Evolutionary conservation across 2,888 invertebrate genomes (phyloP), one percentile per base, ranked within the genome.

Genomic region (Falcaria lacertinaria): DNA sequence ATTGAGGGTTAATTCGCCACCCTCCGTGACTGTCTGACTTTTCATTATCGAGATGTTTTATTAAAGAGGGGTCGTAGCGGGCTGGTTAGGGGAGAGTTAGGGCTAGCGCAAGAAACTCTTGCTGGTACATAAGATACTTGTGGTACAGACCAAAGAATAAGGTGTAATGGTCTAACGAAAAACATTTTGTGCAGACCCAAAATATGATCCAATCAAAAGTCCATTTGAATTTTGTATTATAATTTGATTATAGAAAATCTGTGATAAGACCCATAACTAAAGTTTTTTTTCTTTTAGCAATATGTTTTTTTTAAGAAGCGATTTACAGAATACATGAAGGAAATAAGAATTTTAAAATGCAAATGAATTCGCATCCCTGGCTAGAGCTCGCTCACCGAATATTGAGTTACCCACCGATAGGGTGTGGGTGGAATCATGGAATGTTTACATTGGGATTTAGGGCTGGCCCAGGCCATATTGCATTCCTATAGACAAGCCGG

Each of bases 31-130:
- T 80, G 84, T 69, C 89, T 88, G 89, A 89, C 89, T 89, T 89
- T 89, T 89, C 89, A 89, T 89, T 89, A 88, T 89, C 89, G 88
- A 88, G 89, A 89, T 89, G 89, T 89, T 89, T 88, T 89, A 89
- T 89, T 87, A 87, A 88, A 81, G 81, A 57, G 81, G 87, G 86
- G 83, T 72, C 65, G 70, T 74, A 65, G 54, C 54, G 51, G 65
- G 63, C 67, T 69, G 63, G 56, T 59, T 52, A 69, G 73, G 80
- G 85, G 77, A 67, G 48, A 43, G 51, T 52, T 74, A 89, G 87
- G 87, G 89, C 58, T 84, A 74, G 68, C 59, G n/a, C 25, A 44
- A 54, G 38, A 22, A 56, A 52, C n/a, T n/a, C n/a, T n/a, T n/a
- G 50, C 48, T 44, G 40, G 25, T 45, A 44, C 1, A 7, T 28